Base-by-base conservation (phyloP, 2,888 invertebrate genomes). In the Agrotis clavis region DNA sequence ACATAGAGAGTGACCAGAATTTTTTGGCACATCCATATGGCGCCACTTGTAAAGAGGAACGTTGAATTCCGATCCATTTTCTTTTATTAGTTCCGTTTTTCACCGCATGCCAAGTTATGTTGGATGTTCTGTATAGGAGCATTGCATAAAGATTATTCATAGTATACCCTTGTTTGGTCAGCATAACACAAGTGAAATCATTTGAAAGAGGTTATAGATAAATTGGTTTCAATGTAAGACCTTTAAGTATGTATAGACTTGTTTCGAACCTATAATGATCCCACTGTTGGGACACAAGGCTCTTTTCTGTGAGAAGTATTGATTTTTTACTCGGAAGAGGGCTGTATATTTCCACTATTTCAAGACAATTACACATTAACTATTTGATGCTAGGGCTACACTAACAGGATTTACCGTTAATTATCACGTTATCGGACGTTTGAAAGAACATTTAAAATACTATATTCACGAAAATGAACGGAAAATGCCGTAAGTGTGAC, bases 131-230 rank as follows among this genome's bases (percentile, higher is more conserved):
- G 1, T 61, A 56, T 18, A 19, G 53, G 50, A 60, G 9, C 51
- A 47, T 77, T 77, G 71, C 71, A 67, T 71, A 63, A 77, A 14
- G 18, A 62, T 73, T 68, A 19, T 65, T 67, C 35, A 51, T 16
- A 25, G 45, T 50, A 54, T 45, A 41, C 35, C 19, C 65, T 62
- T 65, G 19, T 76, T 35, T 50, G 69, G 76, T 65, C 50, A 69
- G 60, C 60, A 60, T 60, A 62, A 76, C n/a, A 11, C 14, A 19
- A 59, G 41, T 48, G 56, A 62, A 25, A 13, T 71, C 71, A 77
- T 30, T 41, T 45, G 21, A 1, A 18, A 21, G 16, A 61, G 41
- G 16, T 48, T 11, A 25, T 65, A 25, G 35, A 59, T 1, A 16
- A 53, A 35, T 59, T 51, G 14, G 4, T 73, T 65, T 16, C 9